phyloP scores from a whole-genome alignment of 2,113 vertebrate species.

The Semnornis frantzii region DNA sequence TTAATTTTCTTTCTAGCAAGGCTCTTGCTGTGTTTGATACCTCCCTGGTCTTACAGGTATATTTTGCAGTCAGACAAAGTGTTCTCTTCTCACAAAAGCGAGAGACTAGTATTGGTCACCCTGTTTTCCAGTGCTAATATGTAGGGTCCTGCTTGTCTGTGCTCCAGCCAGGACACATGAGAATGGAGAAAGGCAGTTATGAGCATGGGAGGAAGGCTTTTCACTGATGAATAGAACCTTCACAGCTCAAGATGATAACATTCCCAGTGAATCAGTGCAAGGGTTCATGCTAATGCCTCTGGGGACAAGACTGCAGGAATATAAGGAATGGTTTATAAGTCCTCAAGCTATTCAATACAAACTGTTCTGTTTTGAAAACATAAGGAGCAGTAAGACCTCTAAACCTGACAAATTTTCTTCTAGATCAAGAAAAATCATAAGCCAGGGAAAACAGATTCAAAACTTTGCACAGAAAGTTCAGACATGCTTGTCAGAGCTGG shows the following conservation, averaged over 20 bases:
- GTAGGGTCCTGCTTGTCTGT: background rate
- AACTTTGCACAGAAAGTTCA: background rate
- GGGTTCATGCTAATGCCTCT: background rate
- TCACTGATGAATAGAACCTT: background rate
- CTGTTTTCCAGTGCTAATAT: background rate
- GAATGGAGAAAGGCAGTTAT: background rate
- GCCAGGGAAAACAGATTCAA: background rate
- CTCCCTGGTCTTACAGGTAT: background rate
- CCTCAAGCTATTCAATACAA: background rate
- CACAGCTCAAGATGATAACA: background rate
- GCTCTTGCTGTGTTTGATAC: background rate
- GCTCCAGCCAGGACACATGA: background rate
- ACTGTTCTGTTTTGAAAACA: background rate
- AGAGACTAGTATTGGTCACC: rapidly evolving
- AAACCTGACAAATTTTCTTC: background rate
- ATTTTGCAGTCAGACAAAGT: background rate
- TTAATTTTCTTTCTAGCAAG: background rate
- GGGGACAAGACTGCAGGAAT: background rate
- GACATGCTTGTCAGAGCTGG: background rate
- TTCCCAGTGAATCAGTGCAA: background rate
- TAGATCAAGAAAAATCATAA: background rate
- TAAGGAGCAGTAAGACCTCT: background rate
- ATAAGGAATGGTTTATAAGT: background rate
- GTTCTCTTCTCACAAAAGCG: background rate
- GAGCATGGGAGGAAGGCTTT: background rate